These are phyloP conservation scores for Matsumyia berberina DNA, from an alignment of 2,888 invertebrate species.

Conservation along the genomic window DNA sequence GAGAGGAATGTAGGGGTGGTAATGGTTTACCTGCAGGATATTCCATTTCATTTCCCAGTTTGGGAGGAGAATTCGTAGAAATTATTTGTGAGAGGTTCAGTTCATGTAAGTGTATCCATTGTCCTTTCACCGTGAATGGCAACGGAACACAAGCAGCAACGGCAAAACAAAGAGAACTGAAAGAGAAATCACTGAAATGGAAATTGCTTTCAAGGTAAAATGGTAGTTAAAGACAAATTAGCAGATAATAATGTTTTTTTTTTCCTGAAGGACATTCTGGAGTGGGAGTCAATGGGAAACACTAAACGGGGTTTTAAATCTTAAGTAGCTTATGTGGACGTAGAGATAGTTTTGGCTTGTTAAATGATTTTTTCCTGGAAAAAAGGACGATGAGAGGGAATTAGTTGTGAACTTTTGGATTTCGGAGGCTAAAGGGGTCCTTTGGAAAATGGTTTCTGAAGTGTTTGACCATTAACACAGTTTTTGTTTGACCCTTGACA, in stretches of 20 bases:
- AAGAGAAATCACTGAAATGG: constrained; percentile 26
- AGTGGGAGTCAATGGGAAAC: background rate
- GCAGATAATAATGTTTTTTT: constrained; percentile 10
- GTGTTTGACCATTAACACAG: too few relatives aligned
- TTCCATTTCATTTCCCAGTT: background rate
- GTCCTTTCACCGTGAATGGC: constrained; percentile 14
- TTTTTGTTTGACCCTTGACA: too few relatives aligned
- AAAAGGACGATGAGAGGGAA: too few relatives aligned
- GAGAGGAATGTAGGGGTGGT: too few relatives aligned
- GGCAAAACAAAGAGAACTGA: constrained; percentile 16
- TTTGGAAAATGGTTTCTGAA: too few relatives aligned
- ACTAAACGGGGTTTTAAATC: background rate
- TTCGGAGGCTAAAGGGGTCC: too few relatives aligned
- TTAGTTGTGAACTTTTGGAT: too few relatives aligned
- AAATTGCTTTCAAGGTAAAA: constrained; percentile 47
- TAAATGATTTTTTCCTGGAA: too few relatives aligned
- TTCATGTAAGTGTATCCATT: constrained; percentile 29
- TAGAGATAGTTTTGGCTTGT: too few relatives aligned
- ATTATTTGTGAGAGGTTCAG: too few relatives aligned
- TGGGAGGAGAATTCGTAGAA: too few relatives aligned
- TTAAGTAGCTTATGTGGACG: too few relatives aligned
- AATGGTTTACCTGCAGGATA: constrained; percentile 32
- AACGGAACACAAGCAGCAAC: background rate
- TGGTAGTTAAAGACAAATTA: constrained; percentile 40
- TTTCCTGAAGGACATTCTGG: background rate